Base-by-base conservation (phyloP, 2,888 invertebrate genomes). In the Himalopsyche anomala region DNA sequence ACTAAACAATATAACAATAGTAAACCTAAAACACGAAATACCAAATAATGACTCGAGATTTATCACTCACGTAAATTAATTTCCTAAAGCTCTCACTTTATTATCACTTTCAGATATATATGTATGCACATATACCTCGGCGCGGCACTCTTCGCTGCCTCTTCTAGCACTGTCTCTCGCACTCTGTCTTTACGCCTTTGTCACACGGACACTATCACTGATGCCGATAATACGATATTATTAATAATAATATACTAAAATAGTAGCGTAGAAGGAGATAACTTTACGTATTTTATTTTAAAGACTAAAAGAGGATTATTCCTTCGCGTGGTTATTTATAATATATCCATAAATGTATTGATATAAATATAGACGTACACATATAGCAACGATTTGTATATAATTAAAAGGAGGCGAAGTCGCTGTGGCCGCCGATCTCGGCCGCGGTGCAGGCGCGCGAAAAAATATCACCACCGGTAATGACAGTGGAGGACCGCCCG, bases 41-140 rank as follows among this genome's bases (percentile, higher is more conserved):
- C 55, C 85, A 80, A 81, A 55, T 87, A 85, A 85, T 87, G 87
- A 87, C 87, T 87, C 87, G 87, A 87, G 85, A 83, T 83, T 82
- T 87, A 87, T 87, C 87, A 87, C 87, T 85, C 84, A 62, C 82
- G 84, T 81, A 85, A 85, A 85, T 54, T 40, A 74, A 84, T 69
- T 86, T 84, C 74, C 87, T 87, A 85, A 82, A 84, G 55, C 62
- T 85, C 83, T 87, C 87, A 87, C 87, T 85, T 83, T 85, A 56
- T 85, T 87, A 87, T 87, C 87, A 87, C 87, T 84, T 83, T 84
- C 83, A 62, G 87, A 87, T 87, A 80, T 84, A 82, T 36, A 38
- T 74, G 74, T 74, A 74, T 36, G 36, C 74, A 74, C 74, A 74
- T 74, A 74, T 74, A 74, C 36, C 74, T 74, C 74, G 74, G 74